These are phyloP conservation scores for Phalera bucephala DNA, from an alignment of 2,888 invertebrate genomes.

Conservation along the genomic window DNA sequence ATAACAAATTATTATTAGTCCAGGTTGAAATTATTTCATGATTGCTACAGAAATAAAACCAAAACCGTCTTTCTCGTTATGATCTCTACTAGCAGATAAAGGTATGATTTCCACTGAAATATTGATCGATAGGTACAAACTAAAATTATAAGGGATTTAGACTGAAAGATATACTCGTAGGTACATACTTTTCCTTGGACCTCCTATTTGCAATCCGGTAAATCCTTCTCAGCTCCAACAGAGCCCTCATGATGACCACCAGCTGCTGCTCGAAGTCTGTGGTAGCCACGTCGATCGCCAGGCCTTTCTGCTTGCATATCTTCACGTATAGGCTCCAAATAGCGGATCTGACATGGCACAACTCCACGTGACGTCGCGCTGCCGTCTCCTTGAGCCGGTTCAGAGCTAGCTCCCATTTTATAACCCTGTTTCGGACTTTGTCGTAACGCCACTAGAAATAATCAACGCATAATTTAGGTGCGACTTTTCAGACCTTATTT, in stretches of 20 bases:
- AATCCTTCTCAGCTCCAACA: conserved; percentile 79
- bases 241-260: conserved; percentile 83
- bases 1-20: too few relatives aligned
- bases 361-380: conserved; percentile 76
- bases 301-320: conserved; percentile 83
- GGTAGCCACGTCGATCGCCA: conserved; percentile 60
- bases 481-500: too few relatives aligned
- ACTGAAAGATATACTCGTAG: too few relatives aligned
- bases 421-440: conserved; percentile 79
- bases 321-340: conserved; percentile 85
- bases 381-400: conserved; percentile 83
- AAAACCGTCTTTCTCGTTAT: too few relatives aligned
- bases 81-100: too few relatives aligned
- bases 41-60: too few relatives aligned
- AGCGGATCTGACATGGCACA: conserved; percentile 81
- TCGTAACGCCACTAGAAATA: conserved; percentile 79
- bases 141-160: too few relatives aligned
- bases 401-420: conserved; percentile 85
- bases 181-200: conserved; percentile 59
- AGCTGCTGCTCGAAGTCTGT: conserved; percentile 84
- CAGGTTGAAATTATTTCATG: too few relatives aligned
- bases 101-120: too few relatives aligned
- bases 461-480: too few relatives aligned
- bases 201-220: conserved; percentile 67
- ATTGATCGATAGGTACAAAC: too few relatives aligned